These are phyloP conservation scores for Polypedilum pembai DNA, from an alignment of 1,140 invertebrate species.

Conservation along the genomic window DNA sequence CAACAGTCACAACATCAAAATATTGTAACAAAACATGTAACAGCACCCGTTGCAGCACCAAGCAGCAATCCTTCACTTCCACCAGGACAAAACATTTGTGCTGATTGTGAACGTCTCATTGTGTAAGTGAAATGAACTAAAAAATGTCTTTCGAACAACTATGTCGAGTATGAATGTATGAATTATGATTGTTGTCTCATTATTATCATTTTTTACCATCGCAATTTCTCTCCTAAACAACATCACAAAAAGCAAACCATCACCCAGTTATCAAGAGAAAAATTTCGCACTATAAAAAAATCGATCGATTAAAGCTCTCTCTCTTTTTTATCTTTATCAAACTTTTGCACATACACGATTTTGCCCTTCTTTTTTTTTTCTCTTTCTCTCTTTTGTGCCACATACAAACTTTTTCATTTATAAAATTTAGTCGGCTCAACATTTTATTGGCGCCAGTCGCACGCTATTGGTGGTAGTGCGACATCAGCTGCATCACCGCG, in stretches of 20 bases:
- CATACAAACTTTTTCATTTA: too few species aligned
- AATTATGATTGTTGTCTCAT: not conserved
- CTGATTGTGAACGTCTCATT: constrained; percentile 86
- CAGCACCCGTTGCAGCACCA: constrained; percentile 63
- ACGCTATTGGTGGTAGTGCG: constrained; percentile 52
- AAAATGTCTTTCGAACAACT: constrained; percentile 15
- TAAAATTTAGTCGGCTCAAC: not conserved
- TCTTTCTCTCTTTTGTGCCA: too few species aligned
- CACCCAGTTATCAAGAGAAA: too few species aligned
- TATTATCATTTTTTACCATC: too few species aligned
- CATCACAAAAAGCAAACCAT: too few species aligned
- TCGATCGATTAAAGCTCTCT: too few species aligned
- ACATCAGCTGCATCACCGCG: constrained; percentile 44
- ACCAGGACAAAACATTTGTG: constrained; percentile 83
- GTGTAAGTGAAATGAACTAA: constrained; percentile 63
- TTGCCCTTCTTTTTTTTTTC: too few species aligned
- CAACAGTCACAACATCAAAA: constrained; percentile 37
- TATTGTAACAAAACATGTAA: constrained; percentile 54
- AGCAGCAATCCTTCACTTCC: constrained; percentile 62
- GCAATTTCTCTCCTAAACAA: too few species aligned
- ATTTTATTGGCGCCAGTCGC: constrained; percentile 51
- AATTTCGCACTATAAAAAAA: too few species aligned
- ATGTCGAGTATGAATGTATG: not conserved
- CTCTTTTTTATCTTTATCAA: too few species aligned
- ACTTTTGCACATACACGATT: too few species aligned